phyloP scores from a whole-genome alignment of 2,888 invertebrate species.

The Auanema sp. region DNA sequence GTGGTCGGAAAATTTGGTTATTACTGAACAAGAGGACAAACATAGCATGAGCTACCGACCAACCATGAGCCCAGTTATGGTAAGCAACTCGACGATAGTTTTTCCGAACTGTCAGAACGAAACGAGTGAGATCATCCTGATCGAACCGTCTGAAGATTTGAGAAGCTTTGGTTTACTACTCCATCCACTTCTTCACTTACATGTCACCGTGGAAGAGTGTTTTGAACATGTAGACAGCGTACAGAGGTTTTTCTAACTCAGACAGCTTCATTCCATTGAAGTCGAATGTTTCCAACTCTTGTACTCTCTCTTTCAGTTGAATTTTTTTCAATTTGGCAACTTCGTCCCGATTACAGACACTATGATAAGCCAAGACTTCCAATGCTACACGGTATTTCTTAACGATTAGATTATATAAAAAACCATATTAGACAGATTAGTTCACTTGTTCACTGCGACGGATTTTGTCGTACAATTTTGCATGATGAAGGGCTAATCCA shows the following conservation, averaged over 20 bases:
- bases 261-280: constrained; percentile 77
- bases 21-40: constrained; percentile 55
- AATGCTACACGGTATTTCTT: constrained; percentile 78
- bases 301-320: constrained; percentile 41
- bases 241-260: constrained; percentile 76
- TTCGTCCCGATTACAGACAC: constrained; percentile 77
- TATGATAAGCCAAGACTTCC: constrained; percentile 82
- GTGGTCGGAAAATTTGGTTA: constrained; percentile 47
- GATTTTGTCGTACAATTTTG: constrained; percentile 82
- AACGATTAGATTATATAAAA: neutral
- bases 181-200: constrained; percentile 25
- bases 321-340: constrained; percentile 66
- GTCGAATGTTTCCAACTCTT: constrained; percentile 69
- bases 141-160: constrained; percentile 71
- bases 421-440: neutral
- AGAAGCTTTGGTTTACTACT: neutral
- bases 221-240: constrained; percentile 78
- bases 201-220: constrained; percentile 73
- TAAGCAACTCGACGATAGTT: constrained; percentile 78
- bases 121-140: constrained; percentile 73
- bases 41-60: constrained; percentile 82
- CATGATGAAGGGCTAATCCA: constrained; percentile 82
- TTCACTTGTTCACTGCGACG: constrained; percentile 74
- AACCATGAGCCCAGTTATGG: constrained; percentile 86
- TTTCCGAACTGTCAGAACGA: constrained; percentile 80